Conservation (phyloP, 2,797 vertebrate genomes). For the Falco columbarius region DNA sequence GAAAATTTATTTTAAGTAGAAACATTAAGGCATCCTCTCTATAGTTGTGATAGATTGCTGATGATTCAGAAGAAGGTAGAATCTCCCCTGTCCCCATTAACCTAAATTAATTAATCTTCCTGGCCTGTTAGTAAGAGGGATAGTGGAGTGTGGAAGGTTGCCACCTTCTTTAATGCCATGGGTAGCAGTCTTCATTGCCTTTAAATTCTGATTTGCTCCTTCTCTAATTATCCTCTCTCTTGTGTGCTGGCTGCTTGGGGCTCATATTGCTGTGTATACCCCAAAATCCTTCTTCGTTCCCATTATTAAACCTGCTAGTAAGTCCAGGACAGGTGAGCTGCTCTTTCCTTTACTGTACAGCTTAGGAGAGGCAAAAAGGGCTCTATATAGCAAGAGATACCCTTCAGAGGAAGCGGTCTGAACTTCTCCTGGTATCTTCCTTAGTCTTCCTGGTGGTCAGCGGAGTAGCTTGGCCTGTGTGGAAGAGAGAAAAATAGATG, state of each 20-base stretch:
- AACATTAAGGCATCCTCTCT: background rate
- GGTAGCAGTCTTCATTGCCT: background rate
- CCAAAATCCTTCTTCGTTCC: background rate
- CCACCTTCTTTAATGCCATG: background rate
- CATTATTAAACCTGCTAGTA: background rate
- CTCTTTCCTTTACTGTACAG: background rate
- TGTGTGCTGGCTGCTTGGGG: background rate
- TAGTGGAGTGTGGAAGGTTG: background rate
- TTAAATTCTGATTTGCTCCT: background rate
- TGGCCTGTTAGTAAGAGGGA: background rate
- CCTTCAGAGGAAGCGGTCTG: background rate
- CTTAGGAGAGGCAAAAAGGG: background rate
- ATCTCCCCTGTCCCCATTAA: background rate
- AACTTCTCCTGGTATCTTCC: background rate
- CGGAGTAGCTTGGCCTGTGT: background rate
- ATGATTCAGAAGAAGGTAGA: background rate
- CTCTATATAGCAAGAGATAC: background rate
- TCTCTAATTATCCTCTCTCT: background rate
- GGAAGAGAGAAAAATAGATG: background rate
- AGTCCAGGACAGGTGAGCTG: background rate
- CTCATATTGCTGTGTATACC: background rate
- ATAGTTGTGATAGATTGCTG: background rate
- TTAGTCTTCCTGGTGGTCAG: fast-evolving
- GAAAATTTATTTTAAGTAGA: background rate
- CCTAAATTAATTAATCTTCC: background rate